phyloP scores from a whole-genome alignment of 2,888 invertebrate species.

The Tinea trinotella region DNA sequence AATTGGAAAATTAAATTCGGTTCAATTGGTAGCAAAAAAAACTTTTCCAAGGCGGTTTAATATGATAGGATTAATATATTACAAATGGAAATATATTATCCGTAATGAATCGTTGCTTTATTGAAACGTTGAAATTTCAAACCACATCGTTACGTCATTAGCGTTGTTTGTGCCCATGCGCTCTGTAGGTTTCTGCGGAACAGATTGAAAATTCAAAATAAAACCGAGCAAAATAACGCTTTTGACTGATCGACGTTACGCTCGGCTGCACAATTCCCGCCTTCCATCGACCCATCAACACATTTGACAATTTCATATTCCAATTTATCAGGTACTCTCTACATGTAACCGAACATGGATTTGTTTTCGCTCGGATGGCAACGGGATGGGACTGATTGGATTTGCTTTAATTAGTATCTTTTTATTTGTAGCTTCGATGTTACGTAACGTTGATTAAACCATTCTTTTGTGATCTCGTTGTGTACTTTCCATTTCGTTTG shows the following conservation, averaged over 20 bases:
- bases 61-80: neutral
- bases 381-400: neutral
- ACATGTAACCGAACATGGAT: neutral
- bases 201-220: slow-evolving; percentile 13
- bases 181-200: neutral
- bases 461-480: too few relatives aligned
- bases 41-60: neutral
- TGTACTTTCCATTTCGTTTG: too few relatives aligned
- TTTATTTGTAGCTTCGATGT: neutral
- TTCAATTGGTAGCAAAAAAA: neutral
- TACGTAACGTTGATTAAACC: neutral
- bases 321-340: slow-evolving; percentile 10
- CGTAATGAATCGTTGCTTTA: neutral
- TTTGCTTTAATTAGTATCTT: neutral
- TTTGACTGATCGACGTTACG: slow-evolving; percentile 7
- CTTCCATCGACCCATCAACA: slow-evolving; percentile 6
- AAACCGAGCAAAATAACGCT: slow-evolving; percentile 13
- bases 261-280: slow-evolving; percentile 8
- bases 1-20: neutral
- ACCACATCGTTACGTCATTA: neutral
- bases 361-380: neutral
- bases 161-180: neutral
- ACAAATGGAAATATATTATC: neutral
- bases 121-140: neutral
- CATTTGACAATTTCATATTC: slow-evolving; percentile 4